Percentiles rank a stretch among this genome's conserved stretches.
Conservation (phyloP, 2,797 vertebrate species). For the Pyrocephalus nanus region DNA sequence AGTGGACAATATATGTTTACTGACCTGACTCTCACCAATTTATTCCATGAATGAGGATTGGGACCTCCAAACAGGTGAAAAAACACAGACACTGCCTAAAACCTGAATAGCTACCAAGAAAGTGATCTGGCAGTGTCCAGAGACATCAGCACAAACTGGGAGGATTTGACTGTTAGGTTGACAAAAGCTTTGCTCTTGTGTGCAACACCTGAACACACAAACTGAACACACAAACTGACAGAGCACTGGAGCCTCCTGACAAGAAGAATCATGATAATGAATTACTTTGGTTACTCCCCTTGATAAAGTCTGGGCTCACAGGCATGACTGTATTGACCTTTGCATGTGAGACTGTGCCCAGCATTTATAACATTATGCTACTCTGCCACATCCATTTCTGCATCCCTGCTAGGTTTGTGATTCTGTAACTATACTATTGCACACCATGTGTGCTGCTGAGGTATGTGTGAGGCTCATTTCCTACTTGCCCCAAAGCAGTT, state of each 20-base stretch:
- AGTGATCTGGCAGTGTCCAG: background rate
- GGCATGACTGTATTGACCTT: background rate
- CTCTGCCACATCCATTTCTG: background rate
- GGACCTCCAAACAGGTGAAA: background rate
- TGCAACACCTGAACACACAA: background rate
- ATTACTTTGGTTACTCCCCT: background rate
- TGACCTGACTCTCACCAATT: background rate
- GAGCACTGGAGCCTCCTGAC: background rate
- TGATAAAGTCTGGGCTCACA: background rate
- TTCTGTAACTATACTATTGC: background rate
- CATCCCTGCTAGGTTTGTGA: background rate
- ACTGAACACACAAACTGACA: background rate
- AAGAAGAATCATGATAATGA: background rate
- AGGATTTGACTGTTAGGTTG: background rate
- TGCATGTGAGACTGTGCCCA: background rate
- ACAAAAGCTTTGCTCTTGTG: background rate
- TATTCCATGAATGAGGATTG: background rate
- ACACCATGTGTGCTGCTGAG: background rate
- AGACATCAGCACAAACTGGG: background rate
- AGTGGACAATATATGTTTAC: fast-evolving
- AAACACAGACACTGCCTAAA: background rate
- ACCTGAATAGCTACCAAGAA: background rate
- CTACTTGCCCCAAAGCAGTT: background rate
- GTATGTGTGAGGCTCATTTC: background rate
- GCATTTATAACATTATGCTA: background rate